Percentiles rank a stretch among this genome's conserved stretches.
Evolutionary conservation across 2,113 vertebrate species (phyloP).

Genomic region (Microtus montanus): DNA sequence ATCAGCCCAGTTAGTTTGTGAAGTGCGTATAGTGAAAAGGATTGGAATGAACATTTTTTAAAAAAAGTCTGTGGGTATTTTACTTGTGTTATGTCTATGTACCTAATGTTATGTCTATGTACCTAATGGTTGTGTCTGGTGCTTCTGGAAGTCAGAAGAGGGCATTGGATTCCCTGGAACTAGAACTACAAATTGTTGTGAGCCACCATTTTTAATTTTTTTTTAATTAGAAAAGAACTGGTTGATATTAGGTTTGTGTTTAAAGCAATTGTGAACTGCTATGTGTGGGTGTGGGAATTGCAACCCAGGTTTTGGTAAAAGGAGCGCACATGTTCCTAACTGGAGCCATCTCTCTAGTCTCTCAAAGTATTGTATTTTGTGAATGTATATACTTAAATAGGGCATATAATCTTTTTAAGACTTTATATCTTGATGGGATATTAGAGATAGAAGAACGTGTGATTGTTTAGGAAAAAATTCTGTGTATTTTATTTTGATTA

Average conservation of each 20-base stretch:
- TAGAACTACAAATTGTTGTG: background rate
- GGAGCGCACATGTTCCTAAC: background rate
- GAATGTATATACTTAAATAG: conserved; percentile 7
- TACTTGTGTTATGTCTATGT: background rate
- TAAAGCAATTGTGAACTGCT: background rate
- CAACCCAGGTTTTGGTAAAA: background rate
- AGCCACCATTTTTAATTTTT: background rate
- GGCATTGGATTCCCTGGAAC: background rate
- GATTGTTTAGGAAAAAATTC: background rate
- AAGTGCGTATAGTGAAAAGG: background rate
- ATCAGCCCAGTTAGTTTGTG: conserved; percentile 6
- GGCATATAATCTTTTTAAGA: background rate
- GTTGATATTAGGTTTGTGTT: background rate
- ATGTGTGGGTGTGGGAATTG: background rate
- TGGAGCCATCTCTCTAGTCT: background rate
- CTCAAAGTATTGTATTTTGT: conserved; percentile 41
- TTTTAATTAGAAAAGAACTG: background rate
- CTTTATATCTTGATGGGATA: conserved; percentile 39
- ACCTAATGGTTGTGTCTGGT: background rate
- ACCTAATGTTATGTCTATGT: background rate
- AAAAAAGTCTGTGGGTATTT: background rate
- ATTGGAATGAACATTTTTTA: background rate
- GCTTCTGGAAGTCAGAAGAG: background rate
- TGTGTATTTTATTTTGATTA: conserved; percentile 5
- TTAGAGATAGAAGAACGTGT: conserved; percentile 40